Conservation (phyloP, 2,113 vertebrate species). For the Eurypyga helias region DNA sequence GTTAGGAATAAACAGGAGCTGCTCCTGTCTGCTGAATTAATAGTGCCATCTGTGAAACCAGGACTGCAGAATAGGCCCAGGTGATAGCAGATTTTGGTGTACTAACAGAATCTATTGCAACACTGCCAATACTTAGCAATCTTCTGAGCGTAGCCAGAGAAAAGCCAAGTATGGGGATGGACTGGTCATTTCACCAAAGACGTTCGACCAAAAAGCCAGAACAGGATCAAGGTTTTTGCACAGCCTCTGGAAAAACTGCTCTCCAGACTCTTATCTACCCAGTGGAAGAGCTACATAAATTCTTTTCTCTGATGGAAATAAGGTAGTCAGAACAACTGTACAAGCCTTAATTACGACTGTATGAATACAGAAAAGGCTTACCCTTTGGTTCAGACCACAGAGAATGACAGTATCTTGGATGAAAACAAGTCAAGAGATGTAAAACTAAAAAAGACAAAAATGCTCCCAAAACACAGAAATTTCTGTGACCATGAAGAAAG, state of each 20-base stretch:
- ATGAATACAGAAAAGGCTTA: neutral
- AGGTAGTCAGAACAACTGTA: neutral
- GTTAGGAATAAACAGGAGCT: neutral
- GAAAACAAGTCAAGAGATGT: neutral
- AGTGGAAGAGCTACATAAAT: neutral
- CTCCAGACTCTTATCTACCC: neutral
- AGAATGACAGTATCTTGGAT: neutral
- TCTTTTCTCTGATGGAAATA: neutral
- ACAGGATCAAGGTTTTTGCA: neutral
- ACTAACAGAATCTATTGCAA: neutral
- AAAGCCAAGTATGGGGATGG: neutral
- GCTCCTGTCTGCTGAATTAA: conserved; percentile 12
- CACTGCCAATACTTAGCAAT: neutral
- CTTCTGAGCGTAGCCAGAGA: neutral
- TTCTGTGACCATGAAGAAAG: neutral
- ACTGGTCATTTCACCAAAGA: neutral
- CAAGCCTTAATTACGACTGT: neutral
- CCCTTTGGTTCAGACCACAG: neutral
- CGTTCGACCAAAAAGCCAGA: neutral
- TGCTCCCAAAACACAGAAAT: neutral
- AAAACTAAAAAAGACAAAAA: neutral
- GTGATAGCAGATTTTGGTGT: neutral
- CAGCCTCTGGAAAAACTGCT: neutral
- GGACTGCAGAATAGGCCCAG: accelerated
- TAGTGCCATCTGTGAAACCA: neutral